Base-by-base conservation (phyloP, 1,140 invertebrate genomes). In the Bombyx mori region DNA sequence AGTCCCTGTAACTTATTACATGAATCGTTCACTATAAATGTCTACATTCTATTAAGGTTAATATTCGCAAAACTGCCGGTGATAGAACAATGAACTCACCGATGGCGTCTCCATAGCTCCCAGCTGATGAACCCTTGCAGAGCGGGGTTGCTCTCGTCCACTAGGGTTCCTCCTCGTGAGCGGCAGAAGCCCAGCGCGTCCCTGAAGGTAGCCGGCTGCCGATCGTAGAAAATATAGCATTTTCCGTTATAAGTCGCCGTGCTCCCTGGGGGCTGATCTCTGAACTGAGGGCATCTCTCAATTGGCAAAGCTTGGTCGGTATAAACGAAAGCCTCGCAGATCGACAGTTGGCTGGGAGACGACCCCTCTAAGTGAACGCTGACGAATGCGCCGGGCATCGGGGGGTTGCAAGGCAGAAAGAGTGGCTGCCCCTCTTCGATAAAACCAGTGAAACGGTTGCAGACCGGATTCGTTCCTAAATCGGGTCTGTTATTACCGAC, bases 401-500 rank as follows among this genome's bases (percentile, higher is more conserved):
- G 96, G 1, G 96, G 96, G 79, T 97, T 97, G 86, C 97, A 98
- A 0, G 96, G 96, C 47, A 98, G 82, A 79, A 97, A 98, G 0
- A 98, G 88, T 0, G 97, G 96, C 66, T 97, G 94, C 0, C 96
- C 96, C 78, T 97, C 96, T 82, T 97, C 95, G 10, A 97, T 82
- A 43, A 92, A 91, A 1, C 95, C 95, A 3, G 93, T 95, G 86
- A 95, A 98, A 35, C 94, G 91, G 85, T 97, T 97, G 83, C 97
- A 98, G 62, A 98, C 93, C 1, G 96, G 96, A 89, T 98, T 98
- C 2, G 94, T 95, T 53, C 95, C 96, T 49, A 97, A 82, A 84
- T 98, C 97, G 1, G 97, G 97, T n/a, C 96, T 90, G 79, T 97
- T 97, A 88, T 98, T 98, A 49, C 97, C 97, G 7, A 98, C 96